Conservation (phyloP, 2,888 invertebrate genomes). For the Charanyca ferruginea region DNA sequence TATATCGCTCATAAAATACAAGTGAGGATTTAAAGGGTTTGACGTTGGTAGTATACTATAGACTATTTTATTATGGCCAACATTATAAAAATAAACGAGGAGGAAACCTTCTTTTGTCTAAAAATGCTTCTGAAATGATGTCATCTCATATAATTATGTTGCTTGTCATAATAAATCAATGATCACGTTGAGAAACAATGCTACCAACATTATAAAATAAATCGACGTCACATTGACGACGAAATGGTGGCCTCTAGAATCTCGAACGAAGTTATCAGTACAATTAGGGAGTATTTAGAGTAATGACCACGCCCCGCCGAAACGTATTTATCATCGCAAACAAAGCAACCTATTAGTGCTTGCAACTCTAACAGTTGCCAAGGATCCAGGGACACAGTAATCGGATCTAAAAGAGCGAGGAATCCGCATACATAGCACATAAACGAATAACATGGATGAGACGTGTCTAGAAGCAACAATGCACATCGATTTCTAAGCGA, state of each 20-base stretch:
- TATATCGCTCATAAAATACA: conserved; percentile 59
- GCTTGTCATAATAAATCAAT: conserved; percentile 24
- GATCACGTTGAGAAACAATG: conserved; percentile 25
- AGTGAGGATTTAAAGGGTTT: conserved; percentile 46
- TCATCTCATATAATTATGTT: conserved; percentile 34
- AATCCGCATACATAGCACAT: conserved; percentile 34
- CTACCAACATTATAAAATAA: conserved; percentile 21
- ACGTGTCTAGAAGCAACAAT: conserved; percentile 65
- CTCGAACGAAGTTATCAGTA: conserved; percentile 45
- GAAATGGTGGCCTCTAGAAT: conserved; percentile 34
- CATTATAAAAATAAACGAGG: conserved; percentile 40
- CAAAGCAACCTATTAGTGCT: conserved; percentile 15
- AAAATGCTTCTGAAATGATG: conserved; percentile 31
- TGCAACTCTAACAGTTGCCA: conserved; percentile 41
- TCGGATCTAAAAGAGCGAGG: conserved; percentile 29
- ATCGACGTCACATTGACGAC: conserved; percentile 12
- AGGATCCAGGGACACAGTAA: conserved; percentile 27
- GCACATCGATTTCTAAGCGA: conserved; percentile 59
- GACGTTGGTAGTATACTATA: conserved; percentile 36
- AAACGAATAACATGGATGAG: conserved; percentile 32
- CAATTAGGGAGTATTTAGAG: conserved; percentile 55
- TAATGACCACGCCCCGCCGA: conserved; percentile 43
- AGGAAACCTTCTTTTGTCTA: conserved; percentile 29
- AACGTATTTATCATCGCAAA: conserved; percentile 50
- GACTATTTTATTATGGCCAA: conserved; percentile 33